Base-by-base conservation (phyloP, 1,140 invertebrate genomes). In the Tetramorium simillimum region DNA sequence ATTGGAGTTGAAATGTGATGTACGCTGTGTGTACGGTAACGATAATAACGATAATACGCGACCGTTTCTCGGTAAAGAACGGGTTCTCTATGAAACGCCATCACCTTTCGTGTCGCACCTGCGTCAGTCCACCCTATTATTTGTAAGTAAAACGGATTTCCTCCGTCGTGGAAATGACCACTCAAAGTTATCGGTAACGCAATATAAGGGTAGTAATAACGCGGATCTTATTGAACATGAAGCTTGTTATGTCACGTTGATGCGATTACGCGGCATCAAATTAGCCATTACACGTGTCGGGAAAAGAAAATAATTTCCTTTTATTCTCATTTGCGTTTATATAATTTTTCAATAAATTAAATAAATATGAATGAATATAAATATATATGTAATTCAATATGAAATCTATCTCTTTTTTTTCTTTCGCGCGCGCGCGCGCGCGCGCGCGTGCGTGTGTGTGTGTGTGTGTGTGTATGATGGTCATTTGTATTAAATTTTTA, bases 111-210 rank as follows among this genome's bases (percentile, higher is more conserved):
- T 60, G 80, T 82, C 40, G 67, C 53, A 60, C 40, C 78, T 56
- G 67, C 80, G 40, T 72, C 80, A 73, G 80, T 73, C 76, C 40
- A 65, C 28, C 24, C 53, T 58, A 53, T 82, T 82, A 82, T 82
- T 82, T 82, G 40, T 82, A 60, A 73, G 67, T 60, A 72, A 82
- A 82, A 73, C 65, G 65, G 37, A 82, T 72, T 82, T 82, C 80
- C 53, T 73, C 58, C 53, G 53, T 73, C 24, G n/a, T n/a, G 53
- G 80, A 60, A 82, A 82, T 73, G 70, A 82, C 80, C 24, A 40
- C 80, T 82, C 67, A 46, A 33, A 82, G 40, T 82, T 72, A 82
- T 73, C 70, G 21, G 24, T 58, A 46, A 58, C 16, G 37, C 67
- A 58, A 72, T 56, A n/a, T 60, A 73, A 60, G 18, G 51, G 3